Evolutionary conservation across 2,113 vertebrate genomes (phyloP), one percentile per base, ranked within the genome.

Genomic region (Pelecanus crispus): DNA sequence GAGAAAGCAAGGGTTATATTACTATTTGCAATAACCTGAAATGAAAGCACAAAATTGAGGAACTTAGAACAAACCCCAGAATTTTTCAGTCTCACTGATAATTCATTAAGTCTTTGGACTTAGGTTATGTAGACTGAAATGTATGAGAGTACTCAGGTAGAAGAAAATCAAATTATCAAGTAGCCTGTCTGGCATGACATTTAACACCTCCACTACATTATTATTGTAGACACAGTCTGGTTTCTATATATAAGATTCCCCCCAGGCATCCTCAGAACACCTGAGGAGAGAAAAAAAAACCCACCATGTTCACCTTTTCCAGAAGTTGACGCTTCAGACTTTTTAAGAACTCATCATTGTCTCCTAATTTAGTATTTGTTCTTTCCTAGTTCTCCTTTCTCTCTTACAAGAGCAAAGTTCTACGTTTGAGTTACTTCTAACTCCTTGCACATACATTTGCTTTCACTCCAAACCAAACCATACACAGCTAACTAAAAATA

Each of bases 401-500:
- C 66, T 83, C 82, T 85, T 83, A 68, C 4, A 61, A 61, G 16
- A 90, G 18, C 0, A 0, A 81, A 91, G 14, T 84, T 91, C 50
- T 66, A 55, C n/a, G 44, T 58, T 73, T 66, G 7, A 81, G 52
- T 86, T 82, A 65, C 70, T 83, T 88, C 34, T 74, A 92, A 78
- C 42, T 91, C 50, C 38, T 80, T 86, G 50, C 13, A 67, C 32
- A 40, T 68, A 66, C 1, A 2, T 71, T 84, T 87, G 79, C 91
- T 90, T 94, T 95, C 55, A 78, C 68, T 90, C 47, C 89, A 80
- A 86, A 91, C 18, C 8, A 18, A 52, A 56, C 36, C 62, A 77
- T 47, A 44, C 9, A 44, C 21, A 90, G 53, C 28, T n/a, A 87
- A 75, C 89, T 94, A 92, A 92, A 95, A 92, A 96, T 96, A 96